A percentile compares a stretch with the other conserved stretches of the same genome.
Conservation (phyloP, 2,888 invertebrate genomes). For the Dendrolimus pini region DNA sequence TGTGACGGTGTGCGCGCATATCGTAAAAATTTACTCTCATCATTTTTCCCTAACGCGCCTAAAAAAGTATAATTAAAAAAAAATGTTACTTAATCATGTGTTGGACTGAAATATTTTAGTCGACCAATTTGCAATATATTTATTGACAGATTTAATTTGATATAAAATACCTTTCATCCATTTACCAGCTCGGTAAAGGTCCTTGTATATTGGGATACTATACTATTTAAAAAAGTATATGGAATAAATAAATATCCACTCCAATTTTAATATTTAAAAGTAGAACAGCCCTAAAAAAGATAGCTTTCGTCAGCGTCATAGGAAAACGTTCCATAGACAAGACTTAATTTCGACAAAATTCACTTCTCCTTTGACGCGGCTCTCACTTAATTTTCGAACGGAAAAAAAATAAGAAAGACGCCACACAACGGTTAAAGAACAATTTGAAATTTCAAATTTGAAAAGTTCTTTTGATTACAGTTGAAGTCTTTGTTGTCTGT, state of each 20-base stretch:
- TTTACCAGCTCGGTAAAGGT: too few relatives aligned
- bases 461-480: neutral
- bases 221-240: neutral
- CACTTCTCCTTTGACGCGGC: neutral
- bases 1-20: too few relatives aligned
- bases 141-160: too few relatives aligned
- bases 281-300: neutral
- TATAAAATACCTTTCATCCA: too few relatives aligned
- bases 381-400: neutral
- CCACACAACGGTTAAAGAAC: neutral
- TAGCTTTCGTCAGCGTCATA: neutral
- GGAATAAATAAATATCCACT: neutral
- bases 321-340: neutral
- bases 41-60: too few relatives aligned
- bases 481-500: neutral
- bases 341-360: neutral
- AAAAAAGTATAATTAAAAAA: too few relatives aligned
- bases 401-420: neutral
- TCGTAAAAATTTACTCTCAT: too few relatives aligned
- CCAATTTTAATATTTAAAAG: neutral
- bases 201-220: too few relatives aligned
- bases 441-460: neutral
- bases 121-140: too few relatives aligned
- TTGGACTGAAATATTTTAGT: too few relatives aligned
- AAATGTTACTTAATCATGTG: too few relatives aligned